Base-by-base conservation (phyloP, 2,797 vertebrate species). In the Xenops minutus region DNA sequence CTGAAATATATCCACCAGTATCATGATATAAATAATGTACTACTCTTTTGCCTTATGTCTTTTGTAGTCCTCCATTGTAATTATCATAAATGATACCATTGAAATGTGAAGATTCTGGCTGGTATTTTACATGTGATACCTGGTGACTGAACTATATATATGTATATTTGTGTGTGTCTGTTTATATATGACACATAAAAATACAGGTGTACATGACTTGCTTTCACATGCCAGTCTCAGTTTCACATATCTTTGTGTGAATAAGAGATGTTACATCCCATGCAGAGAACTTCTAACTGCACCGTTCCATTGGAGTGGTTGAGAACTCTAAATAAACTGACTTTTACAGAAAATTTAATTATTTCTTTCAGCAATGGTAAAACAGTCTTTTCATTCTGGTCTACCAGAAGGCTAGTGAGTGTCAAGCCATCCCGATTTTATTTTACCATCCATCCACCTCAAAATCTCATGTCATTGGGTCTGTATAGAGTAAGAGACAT, bases 401-500 rank as follows among this genome's bases (percentile, higher is more conserved):
- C 68, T 85, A n/a, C 23, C 20, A 51, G 68, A 90, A 76, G 59
- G 54, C 1, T 13, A 34, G 14, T 22, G 43, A 17, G 48, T 88
- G 67, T 68, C 78, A 67, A 77, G 17, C 11, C 11, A 69, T 77
- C 49, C 44, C 7, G 30, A 6, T 56, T 56, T 67, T 75, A 3
- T 37, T 61, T 9, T 64, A 26, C 23, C 9, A 18, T 51, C 36
- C 29, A 52, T 43, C 32, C 34, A 43, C 0, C 3, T 30, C 32
- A 61, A 66, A 76, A 72, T 61, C 20, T 75, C 9, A 4, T 64
- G 39, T 64, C 2, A 5, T 20, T 58, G 56, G 7, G 21, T 83
- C 22, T 2, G 2, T 41, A 2, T 56, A 62, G 39, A 46, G 6
- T 52, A 62, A 72, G 46, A 89, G 16, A 10, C 0, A 1, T 13